Percentiles rank a stretch among this genome's conserved stretches.
Evolutionary conservation across 2,888 invertebrate genomes (phyloP).

Genomic region (Drosophila fungiperda): DNA sequence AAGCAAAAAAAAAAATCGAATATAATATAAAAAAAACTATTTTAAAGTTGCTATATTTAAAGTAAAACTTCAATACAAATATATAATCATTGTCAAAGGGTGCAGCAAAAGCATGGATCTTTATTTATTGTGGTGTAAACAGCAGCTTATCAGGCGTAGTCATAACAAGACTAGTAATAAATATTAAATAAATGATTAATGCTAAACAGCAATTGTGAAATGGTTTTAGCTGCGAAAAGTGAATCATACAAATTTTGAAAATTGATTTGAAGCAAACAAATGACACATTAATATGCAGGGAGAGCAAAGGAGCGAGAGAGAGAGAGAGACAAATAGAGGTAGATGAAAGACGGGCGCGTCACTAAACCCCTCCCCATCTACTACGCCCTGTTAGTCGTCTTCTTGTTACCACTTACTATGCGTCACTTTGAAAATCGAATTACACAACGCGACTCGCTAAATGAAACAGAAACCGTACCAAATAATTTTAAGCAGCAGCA

Average conservation of each 20-base stretch:
- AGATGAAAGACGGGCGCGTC: conserved; percentile 13
- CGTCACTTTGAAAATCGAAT: conserved; percentile 78
- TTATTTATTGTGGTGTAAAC: conserved; percentile 4
- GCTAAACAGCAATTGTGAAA: conserved; percentile 30
- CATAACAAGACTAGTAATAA: conserved; percentile 13
- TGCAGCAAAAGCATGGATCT: conserved; percentile 1
- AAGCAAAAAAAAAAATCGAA: neutral
- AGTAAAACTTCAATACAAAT: neutral
- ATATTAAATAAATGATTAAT: conserved; percentile 37
- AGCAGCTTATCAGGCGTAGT: conserved; percentile 31
- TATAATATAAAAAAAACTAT: neutral
- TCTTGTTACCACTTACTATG: conserved; percentile 53
- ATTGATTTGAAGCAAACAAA: conserved; percentile 62
- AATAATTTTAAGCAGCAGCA: conserved; percentile 44
- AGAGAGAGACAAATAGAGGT: neutral
- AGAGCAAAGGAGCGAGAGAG: neutral
- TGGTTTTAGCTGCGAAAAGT: conserved; percentile 28
- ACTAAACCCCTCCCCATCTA: conserved; percentile 6
- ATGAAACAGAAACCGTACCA: conserved; percentile 78
- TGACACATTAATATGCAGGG: conserved; percentile 18
- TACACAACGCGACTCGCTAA: conserved; percentile 59
- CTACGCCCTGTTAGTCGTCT: conserved; percentile 3
- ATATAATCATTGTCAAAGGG: neutral
- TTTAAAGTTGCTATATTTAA: neutral
- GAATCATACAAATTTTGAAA: conserved; percentile 57